A percentile compares a stretch with the other conserved stretches of the same genome.
phyloP scores from a whole-genome alignment of 2,797 vertebrate genomes.

The Dallia pectoralis region DNA sequence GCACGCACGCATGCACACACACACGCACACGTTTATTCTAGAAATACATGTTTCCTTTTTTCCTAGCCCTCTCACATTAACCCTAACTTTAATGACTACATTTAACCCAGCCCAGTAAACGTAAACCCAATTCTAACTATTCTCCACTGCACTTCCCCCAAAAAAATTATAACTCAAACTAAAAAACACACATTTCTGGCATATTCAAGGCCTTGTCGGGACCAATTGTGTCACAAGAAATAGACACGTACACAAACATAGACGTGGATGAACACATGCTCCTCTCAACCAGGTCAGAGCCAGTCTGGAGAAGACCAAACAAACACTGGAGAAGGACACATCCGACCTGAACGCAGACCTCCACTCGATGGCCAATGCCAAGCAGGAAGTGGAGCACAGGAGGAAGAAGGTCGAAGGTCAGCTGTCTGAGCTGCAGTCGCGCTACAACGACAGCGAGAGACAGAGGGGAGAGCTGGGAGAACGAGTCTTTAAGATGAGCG shows the following conservation, averaged over 20 bases:
- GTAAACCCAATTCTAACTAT: no score
- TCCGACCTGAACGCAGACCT: slow-evolving; percentile 82
- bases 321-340: slow-evolving; percentile 89
- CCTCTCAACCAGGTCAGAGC: slow-evolving; percentile 76
- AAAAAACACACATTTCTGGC: no score
- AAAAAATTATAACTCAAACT: no score
- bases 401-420: slow-evolving; percentile 94
- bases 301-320: slow-evolving; percentile 91
- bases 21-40: not conserved
- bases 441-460: slow-evolving; percentile 84
- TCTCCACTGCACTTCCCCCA: no score
- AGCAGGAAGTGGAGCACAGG: slow-evolving; percentile 93
- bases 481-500: slow-evolving; percentile 84
- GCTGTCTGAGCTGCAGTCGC: slow-evolving; percentile 84
- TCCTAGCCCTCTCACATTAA: no score
- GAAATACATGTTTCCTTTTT: no score
- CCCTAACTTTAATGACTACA: no score
- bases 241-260: no score
- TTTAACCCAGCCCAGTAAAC: no score
- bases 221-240: no score
- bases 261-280: not conserved
- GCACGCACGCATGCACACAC: slow-evolving; percentile 9
- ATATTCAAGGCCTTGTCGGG: no score
- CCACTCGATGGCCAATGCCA: slow-evolving; percentile 78
- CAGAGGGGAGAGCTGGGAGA: slow-evolving; percentile 86